Evolutionary conservation across 1,140 invertebrate genomes (phyloP), one percentile per base, ranked within the genome.

Genomic region (Medauroidea extradentata): DNA sequence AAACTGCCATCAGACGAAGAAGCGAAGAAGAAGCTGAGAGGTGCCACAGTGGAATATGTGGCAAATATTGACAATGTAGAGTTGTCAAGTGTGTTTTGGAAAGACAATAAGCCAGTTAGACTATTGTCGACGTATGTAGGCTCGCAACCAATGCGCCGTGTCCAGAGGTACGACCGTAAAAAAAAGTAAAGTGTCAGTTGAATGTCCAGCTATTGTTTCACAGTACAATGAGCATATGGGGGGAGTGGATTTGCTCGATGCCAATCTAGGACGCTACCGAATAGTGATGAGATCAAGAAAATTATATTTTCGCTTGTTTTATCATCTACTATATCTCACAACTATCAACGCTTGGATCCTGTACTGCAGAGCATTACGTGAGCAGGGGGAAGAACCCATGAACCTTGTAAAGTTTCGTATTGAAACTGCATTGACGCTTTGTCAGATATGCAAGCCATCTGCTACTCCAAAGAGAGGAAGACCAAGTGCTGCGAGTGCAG

Each of bases 151-250:
- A 4, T 21, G 5, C 24, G 9, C 24, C 3, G 9, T 46, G 44
- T 46, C 9, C 5, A 46, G 5, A 46, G 44, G n/a, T 46, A 46
- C n/a, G 24, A 46, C 24, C 3, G n/a, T 4, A 46, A 46, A 46
- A 46, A n/a, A 19, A 46, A 7, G 5, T 5, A 46, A 9, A 21
- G 9, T 19, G 9, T 9, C 3, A 46, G 44, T 25, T 5, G n/a
- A n/a, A 69, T 53, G 73, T 72, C 63, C 74, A 76, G 52, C 74
- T 63, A 70, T 77, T 50, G 69, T 79, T 18, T 63, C 64, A 42
- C 69, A 71, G 52, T 80, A 79, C 63, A 79, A 80, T 67, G 65
- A 58, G 53, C 71, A 77, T 64, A 80, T 79, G 77, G 77, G 75
- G 49, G 74, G 74, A 38, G 76, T 78, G 16, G 72, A 78, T 61